Percentiles rank a stretch among this genome's conserved stretches.
phyloP scores from a whole-genome alignment of 2,797 vertebrate genomes.

The Clamator glandarius region DNA sequence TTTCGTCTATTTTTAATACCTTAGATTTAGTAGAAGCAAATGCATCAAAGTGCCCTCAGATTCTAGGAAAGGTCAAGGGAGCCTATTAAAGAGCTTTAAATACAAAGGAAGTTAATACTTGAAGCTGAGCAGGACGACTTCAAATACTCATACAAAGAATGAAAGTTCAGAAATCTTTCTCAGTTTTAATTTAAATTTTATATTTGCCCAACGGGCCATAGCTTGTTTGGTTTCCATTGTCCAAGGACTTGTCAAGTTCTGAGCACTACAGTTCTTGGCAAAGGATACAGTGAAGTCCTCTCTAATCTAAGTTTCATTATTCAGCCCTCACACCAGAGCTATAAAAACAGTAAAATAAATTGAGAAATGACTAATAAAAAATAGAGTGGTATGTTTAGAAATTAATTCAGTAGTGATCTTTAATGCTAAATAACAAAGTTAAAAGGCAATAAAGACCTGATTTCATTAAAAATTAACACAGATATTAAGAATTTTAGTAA shows the following conservation, averaged over 20 bases:
- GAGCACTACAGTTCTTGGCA: background rate
- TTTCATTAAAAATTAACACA: background rate
- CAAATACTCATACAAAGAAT: background rate
- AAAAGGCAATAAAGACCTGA: background rate
- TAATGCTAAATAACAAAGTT: background rate
- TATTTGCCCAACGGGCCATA: background rate
- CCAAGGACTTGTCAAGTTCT: background rate
- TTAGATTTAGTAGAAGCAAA: conserved; percentile 11
- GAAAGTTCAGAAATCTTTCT: background rate
- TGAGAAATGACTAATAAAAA: background rate
- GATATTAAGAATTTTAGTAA: background rate
- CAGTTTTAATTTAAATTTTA: background rate
- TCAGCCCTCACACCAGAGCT: background rate
- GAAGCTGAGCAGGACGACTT: background rate
- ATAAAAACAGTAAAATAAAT: background rate
- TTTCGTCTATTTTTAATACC: background rate
- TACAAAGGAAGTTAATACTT: background rate
- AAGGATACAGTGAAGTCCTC: background rate
- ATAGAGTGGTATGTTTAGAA: background rate
- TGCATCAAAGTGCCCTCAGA: accelerated
- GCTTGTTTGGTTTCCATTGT: background rate
- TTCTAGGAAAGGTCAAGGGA: background rate
- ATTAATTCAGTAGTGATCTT: background rate
- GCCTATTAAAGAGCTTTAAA: background rate
- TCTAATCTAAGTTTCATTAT: background rate